phyloP scores from a whole-genome alignment of 2,888 invertebrate species.

The Eustalomyia histrio region DNA sequence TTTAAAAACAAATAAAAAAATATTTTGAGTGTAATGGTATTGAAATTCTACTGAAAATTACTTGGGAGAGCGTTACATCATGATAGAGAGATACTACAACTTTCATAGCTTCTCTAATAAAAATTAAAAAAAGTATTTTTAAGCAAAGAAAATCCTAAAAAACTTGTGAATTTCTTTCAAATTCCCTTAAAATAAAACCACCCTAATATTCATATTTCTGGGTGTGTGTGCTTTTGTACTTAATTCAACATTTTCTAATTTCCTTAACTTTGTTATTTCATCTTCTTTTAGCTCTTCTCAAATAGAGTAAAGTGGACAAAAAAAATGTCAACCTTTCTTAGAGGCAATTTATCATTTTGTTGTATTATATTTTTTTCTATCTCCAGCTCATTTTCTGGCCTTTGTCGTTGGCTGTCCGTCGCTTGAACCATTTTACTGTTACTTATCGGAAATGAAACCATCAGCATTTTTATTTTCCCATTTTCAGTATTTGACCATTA shows the following conservation, averaged over 20 bases:
- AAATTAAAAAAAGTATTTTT: too few relatives aligned
- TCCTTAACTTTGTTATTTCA: constrained; percentile 66
- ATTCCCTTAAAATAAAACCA: background rate
- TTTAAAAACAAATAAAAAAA: too few relatives aligned
- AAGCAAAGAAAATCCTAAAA: too few relatives aligned
- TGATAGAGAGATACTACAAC: too few relatives aligned
- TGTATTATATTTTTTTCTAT: constrained; percentile 35
- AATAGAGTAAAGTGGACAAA: constrained; percentile 28
- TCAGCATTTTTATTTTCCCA: constrained; percentile 63
- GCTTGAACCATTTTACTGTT: constrained; percentile 60
- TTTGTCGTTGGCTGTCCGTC: constrained; percentile 40
- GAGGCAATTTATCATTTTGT: constrained; percentile 65
- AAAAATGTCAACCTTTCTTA: constrained; percentile 65
- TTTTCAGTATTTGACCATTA: constrained; percentile 62
- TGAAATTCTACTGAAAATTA: too few relatives aligned
- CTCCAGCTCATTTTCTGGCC: constrained; percentile 29
- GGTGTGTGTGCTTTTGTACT: constrained; percentile 1
- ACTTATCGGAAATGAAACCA: constrained; percentile 67
- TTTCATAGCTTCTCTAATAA: too few relatives aligned
- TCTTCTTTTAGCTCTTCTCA: constrained; percentile 51
- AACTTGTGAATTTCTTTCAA: too few relatives aligned
- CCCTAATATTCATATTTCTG: constrained; percentile 1
- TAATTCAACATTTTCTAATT: constrained; percentile 56
- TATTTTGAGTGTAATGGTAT: too few relatives aligned
- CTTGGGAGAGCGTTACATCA: too few relatives aligned